Evolutionary conservation across 2,888 invertebrate genomes (phyloP).

Genomic region (Chymomyza procnemis): DNA sequence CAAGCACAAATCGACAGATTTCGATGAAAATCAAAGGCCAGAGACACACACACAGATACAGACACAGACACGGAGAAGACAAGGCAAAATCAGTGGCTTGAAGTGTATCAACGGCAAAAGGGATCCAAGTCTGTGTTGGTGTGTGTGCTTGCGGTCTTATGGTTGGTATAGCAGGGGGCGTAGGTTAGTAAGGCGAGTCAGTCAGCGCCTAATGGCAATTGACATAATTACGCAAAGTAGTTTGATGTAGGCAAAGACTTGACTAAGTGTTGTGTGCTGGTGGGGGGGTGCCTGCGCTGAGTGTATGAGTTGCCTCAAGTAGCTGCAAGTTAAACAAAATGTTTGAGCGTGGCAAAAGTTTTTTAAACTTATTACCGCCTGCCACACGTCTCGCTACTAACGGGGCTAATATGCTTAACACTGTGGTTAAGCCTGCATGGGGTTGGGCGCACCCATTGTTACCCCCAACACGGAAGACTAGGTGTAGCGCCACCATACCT

Average conservation of each 20-base stretch:
- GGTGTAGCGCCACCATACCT: no score
- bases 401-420: not conserved
- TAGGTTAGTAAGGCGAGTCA: conserved; percentile 15
- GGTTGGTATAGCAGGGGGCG: not conserved
- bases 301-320: not conserved
- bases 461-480: no score
- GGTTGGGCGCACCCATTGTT: not conserved
- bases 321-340: not conserved
- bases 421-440: not conserved
- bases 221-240: conserved; percentile 74
- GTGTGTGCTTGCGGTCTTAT: no score
- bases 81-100: not conserved
- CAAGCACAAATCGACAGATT: conserved; percentile 34
- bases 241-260: conserved; percentile 18
- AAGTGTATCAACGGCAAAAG: conserved; percentile 1
- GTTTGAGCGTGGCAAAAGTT: conserved; percentile 49
- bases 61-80: no score
- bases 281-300: not conserved
- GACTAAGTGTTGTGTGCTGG: conserved; percentile 1
- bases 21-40: conserved; percentile 53
- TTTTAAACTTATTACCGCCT: conserved; percentile 65
- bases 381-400: no score
- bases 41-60: no score
- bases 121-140: not conserved
- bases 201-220: conserved; percentile 58